Evolutionary conservation across 2,113 vertebrate genomes (phyloP).

Genomic region (Dromaius novaehollandiae): DNA sequence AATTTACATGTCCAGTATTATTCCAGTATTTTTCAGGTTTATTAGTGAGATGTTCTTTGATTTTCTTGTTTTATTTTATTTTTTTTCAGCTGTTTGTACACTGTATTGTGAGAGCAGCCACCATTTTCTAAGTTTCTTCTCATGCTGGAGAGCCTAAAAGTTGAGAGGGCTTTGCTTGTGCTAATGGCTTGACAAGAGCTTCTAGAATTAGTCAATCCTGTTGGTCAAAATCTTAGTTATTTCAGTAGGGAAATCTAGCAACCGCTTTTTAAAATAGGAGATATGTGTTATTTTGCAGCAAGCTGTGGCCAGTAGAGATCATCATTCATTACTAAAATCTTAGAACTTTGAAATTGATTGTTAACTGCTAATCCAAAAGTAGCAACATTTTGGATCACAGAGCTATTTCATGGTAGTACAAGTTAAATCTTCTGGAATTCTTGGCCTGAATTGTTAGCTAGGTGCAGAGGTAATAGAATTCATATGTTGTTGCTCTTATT

Average conservation of each 20-base stretch:
- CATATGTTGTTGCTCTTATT: neutral
- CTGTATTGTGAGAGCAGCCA: neutral
- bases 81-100: neutral
- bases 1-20: neutral
- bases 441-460: neutral
- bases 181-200: neutral
- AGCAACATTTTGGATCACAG: neutral
- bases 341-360: neutral
- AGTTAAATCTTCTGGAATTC: neutral
- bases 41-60: neutral
- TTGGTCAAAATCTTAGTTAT: neutral
- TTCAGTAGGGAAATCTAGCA: neutral
- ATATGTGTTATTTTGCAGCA: neutral
- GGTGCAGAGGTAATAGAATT: neutral
- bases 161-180: neutral
- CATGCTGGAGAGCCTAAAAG: fast-evolving
- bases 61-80: neutral
- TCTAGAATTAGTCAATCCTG: neutral
- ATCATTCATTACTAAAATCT: neutral
- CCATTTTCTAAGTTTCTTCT: neutral
- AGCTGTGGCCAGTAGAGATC: neutral
- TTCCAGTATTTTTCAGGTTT: neutral
- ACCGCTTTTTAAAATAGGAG: neutral
- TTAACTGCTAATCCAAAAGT: neutral
- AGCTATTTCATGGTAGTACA: neutral